Evolutionary conservation across 2,888 invertebrate species (phyloP), one percentile per base, ranked within the genome.

Genomic region (Drosophila robusta): DNA sequence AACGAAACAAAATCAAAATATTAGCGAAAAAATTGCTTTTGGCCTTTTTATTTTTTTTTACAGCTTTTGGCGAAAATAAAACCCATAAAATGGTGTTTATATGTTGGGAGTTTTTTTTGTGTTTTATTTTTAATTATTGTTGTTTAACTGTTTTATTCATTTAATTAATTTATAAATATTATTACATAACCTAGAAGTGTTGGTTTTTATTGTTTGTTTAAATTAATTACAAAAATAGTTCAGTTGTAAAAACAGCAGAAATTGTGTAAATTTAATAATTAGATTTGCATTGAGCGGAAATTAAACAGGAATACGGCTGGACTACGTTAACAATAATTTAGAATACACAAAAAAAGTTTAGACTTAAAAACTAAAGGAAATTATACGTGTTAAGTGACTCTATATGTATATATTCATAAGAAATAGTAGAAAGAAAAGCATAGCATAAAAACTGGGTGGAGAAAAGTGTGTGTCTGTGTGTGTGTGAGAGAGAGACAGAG

Each of bases 141-240:
- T 70, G 57, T 84, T 75, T 84, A 84, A 86, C 88, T 69, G 78
- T 73, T 75, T 85, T 89, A 81, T 87, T 84, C 65, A 75, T 87
- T 87, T 82, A 89, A 89, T 87, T 89, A 85, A 80, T 89, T 88
- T 87, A 89, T 86, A 89, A 87, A 86, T 86, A 89, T 87, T 84
- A 86, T 84, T 80, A 82, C 67, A 80, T 86, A 86, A 87, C 86
- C 88, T 86, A 89, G 55, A 80, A 70, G 74, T 87, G 63, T 58
- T 50, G 63, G 47, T 65, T 68, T 68, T 51, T 50, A 12, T 46
- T 60, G 32, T 61, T 68, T 75, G 42, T 70, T 75, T 77, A 79
- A 75, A 75, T 79, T 77, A 77, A 77, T 79, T 77, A 77, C 77
- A 77, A 77, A 77, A 77, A 77, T 77, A 77, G 80, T 77, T 77